These are phyloP conservation scores for Apotomis capreana DNA, from an alignment of 2,888 invertebrate genomes.

Conservation along the genomic window DNA sequence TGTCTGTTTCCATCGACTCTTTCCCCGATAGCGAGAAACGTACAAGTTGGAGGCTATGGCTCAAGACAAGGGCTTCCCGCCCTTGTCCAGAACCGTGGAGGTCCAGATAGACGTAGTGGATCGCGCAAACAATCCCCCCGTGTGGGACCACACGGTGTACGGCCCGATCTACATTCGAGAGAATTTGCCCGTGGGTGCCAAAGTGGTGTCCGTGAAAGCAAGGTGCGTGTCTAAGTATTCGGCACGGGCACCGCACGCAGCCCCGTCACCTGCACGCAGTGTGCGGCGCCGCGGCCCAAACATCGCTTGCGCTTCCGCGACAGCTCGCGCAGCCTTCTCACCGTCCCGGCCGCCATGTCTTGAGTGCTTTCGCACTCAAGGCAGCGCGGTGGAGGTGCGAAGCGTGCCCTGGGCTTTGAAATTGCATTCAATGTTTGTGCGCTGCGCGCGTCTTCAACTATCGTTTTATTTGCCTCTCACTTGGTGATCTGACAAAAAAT, in stretches of 20 bases:
- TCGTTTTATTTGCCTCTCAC: conserved; percentile 77
- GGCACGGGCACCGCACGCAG: conserved; percentile 86
- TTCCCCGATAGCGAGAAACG: conserved; percentile 94
- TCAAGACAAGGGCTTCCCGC: conserved; percentile 98
- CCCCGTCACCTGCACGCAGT: conserved; percentile 81
- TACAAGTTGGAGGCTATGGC: conserved; percentile 99
- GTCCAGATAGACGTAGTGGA: conserved; percentile 99
- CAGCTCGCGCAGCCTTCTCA: conserved; percentile 37
- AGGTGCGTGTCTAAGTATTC: conserved; percentile 91
- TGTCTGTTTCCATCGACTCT: conserved; percentile 86
- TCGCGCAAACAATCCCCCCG: conserved; percentile 98
- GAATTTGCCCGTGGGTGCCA: conserved; percentile 98
- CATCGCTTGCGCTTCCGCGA: conserved; percentile 45
- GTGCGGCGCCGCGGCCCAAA: conserved; percentile 59
- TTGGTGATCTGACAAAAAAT: conserved; percentile 70
- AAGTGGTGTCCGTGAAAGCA: conserved; percentile 99
- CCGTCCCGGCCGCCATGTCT: conserved; percentile 32
- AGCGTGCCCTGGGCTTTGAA: conserved; percentile 39
- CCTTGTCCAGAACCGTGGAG: conserved; percentile 97
- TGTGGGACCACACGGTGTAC: conserved; percentile 98
- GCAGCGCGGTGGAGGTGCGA: conserved; percentile 31
- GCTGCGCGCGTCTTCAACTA: conserved; percentile 66
- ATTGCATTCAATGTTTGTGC: conserved; percentile 62
- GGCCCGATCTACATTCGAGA: conserved; percentile 99
- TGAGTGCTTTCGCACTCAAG: conserved; percentile 20